Conservation (phyloP, 1,140 invertebrate species). For the Ceratosolen solmsi region DNA sequence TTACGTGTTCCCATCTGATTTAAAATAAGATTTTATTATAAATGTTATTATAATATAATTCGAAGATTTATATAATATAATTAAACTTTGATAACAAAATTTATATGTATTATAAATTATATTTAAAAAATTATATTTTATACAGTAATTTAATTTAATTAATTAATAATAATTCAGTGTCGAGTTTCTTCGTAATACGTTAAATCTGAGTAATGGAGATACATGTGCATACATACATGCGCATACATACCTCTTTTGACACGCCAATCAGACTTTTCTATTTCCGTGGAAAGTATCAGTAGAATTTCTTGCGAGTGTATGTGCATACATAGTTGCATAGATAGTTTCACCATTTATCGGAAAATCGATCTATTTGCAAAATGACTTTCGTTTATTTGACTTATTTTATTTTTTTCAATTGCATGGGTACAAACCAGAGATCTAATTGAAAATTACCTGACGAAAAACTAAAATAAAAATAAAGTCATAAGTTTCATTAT, state of each 20-base stretch:
- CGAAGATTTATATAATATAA: no score
- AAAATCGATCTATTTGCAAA: background rate
- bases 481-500: no score
- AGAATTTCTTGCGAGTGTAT: background rate
- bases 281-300: conserved; percentile 16
- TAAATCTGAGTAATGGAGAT: conserved; percentile 10
- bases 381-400: background rate
- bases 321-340: no score
- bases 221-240: background rate
- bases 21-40: no score
- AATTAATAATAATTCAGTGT: no score
- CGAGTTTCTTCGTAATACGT: background rate
- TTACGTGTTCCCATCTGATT: no score
- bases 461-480: background rate
- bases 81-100: no score
- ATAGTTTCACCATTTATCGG: background rate
- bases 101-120: no score
- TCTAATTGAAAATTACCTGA: background rate
- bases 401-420: background rate
- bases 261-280: conserved; percentile 6
- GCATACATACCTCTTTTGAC: background rate
- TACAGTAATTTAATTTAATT: no score
- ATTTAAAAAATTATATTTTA: no score
- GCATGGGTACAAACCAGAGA: background rate
- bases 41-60: no score